Base-by-base conservation (phyloP, 2,888 invertebrate species). In the Plebejus melissa region DNA sequence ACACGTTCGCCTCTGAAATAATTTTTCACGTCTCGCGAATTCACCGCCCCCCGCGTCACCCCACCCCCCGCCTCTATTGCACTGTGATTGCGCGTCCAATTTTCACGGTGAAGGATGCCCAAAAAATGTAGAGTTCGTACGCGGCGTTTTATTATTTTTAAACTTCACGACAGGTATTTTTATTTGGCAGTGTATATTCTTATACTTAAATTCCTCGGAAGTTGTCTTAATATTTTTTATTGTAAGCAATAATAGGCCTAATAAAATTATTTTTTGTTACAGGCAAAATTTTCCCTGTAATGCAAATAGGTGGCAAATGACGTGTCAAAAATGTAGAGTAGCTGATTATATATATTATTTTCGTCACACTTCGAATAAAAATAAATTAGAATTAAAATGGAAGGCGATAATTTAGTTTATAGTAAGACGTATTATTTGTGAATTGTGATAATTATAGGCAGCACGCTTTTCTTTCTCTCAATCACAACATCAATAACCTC, bases 1-100 rank as follows among this genome's bases (percentile, higher is more conserved):
- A 89, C 87, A 86, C 88, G 86, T 85, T 88, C 82, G 88, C 87
- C 85, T 88, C 92, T 92, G 91, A 91, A 92, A 92, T 91, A 90
- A 90, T 90, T 90, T 72, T 72, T 72, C 81, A 88, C 90, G 88
- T 88, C 87, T 90, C 84, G 91, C 88, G 86, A 90, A 90, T 88
- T 86, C 87, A 86, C 82, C 85, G 87, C 90, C 85, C 88, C 90
- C 85, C 88, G 89, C 89, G 88, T 90, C 91, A 90, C 90, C 86
- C 86, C 85, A 84, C 84, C 70, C 83, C 82, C 86, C 86, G 85
- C 84, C 84, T 69, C 83, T 82, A 82, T 82, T 84, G 87, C 88
- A 88, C 90, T 32, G 32, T 65, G 65, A 65, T 65, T 65, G 65
- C 32, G 65, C 32, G 65, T 65, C 32, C 32, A 32, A 65, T 65